phyloP scores from a whole-genome alignment of 2,113 vertebrate species.

The Xenopus borealis region DNA sequence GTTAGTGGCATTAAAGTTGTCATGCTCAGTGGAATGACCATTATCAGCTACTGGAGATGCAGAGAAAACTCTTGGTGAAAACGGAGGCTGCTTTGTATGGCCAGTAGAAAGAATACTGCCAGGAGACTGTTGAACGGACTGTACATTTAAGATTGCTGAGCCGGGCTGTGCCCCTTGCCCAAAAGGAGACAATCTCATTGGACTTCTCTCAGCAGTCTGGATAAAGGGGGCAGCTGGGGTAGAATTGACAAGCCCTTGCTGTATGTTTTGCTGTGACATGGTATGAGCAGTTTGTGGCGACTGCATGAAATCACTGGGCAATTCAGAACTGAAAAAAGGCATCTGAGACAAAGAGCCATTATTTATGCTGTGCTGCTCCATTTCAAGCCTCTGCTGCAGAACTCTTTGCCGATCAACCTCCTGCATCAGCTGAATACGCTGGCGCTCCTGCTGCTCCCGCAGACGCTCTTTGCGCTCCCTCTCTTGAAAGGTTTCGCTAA shows the following conservation, averaged over 20 bases:
- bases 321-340: conserved; percentile 77
- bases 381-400: conserved; percentile 80
- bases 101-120: conserved; percentile 53
- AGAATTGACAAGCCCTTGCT: conserved; percentile 44
- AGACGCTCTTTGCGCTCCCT: conserved; percentile 86
- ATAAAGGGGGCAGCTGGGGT: conserved; percentile 65
- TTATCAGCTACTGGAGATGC: conserved; percentile 57
- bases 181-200: conserved; percentile 73
- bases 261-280: conserved; percentile 51
- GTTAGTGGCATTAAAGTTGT: conserved; percentile 56
- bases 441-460: conserved; percentile 89
- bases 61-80: conserved; percentile 62
- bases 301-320: conserved; percentile 82
- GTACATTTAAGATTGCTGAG: conserved; percentile 49
- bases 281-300: conserved; percentile 70
- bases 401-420: conserved; percentile 89
- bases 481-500: conserved; percentile 95
- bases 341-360: conserved; percentile 70
- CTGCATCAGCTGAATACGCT: conserved; percentile 93
- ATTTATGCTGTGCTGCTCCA: conserved; percentile 36
- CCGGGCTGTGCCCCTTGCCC: conserved; percentile 60
- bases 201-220: conserved; percentile 66
- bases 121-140: conserved; percentile 61
- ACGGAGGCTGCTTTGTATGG: conserved; percentile 46
- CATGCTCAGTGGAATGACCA: conserved; percentile 55